Evolutionary conservation across 2,888 invertebrate species (phyloP).

Genomic region (Neocrepidodera transversa): DNA sequence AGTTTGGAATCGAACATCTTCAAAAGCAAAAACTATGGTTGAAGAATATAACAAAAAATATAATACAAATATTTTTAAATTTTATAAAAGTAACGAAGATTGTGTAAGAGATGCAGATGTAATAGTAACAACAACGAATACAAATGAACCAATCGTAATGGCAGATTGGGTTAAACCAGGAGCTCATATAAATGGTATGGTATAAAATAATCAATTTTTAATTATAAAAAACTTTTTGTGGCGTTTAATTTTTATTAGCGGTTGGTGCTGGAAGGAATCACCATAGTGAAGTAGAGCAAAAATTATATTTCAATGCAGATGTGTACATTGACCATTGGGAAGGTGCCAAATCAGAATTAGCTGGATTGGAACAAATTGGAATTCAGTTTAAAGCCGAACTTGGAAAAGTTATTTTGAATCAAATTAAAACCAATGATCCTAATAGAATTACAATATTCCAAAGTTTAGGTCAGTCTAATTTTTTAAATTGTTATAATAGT

Average conservation of each 20-base stretch:
- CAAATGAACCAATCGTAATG: conserved; percentile 62
- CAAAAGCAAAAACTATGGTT: conserved; percentile 55
- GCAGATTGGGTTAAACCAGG: conserved; percentile 63
- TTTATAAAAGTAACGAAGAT: conserved; percentile 54
- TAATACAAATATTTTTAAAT: conserved; percentile 39
- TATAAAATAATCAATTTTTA: no score
- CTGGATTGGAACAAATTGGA: conserved; percentile 59
- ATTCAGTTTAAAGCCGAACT: conserved; percentile 64
- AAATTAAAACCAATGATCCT: conserved; percentile 49
- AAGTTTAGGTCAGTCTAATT: conserved; percentile 64
- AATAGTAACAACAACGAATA: conserved; percentile 67
- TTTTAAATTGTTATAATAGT: not conserved
- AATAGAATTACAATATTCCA: conserved; percentile 66
- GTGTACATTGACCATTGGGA: conserved; percentile 66
- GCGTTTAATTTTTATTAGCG: no score
- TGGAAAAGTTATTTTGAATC: conserved; percentile 63
- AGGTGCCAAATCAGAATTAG: conserved; percentile 64
- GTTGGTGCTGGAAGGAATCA: conserved; percentile 66
- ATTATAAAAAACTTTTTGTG: no score
- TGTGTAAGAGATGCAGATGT: conserved; percentile 68
- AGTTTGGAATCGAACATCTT: conserved; percentile 65
- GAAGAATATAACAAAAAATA: conserved; percentile 50
- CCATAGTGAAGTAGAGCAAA: conserved; percentile 63
- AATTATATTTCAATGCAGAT: conserved; percentile 61
- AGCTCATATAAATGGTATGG: conserved; percentile 68